These are phyloP conservation scores for Apeltes quadracus DNA, from an alignment of 2,113 vertebrate species.

Conservation along the genomic window DNA sequence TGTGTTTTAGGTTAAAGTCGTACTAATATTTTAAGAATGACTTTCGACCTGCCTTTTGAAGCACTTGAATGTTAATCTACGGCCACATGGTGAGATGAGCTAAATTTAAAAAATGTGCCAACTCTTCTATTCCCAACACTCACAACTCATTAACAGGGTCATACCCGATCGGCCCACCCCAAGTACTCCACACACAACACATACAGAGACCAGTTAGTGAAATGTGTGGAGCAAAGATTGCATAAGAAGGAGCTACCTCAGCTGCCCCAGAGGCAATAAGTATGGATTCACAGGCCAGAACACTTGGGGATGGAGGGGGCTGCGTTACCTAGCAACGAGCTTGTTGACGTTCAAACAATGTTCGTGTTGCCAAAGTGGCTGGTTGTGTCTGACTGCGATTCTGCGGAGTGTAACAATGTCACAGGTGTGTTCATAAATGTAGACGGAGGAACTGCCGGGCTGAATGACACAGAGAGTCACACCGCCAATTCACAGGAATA, in stretches of 20 bases:
- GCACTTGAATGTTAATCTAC: not conserved
- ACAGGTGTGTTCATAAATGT: conserved; percentile 60
- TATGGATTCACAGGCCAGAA: conserved; percentile 37
- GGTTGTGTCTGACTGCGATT: conserved; percentile 60
- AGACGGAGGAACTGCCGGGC: conserved; percentile 34
- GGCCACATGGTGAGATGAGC: conserved; percentile 8
- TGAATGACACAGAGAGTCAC: conserved; percentile 32
- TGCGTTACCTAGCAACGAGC: conserved; percentile 75
- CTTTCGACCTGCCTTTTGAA: conserved; percentile 30
- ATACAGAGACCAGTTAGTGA: too few relatives aligned
- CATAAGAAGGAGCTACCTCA: not conserved
- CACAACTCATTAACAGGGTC: conserved; percentile 1
- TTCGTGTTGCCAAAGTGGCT: conserved; percentile 66
- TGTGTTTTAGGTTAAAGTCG: conserved; percentile 18
- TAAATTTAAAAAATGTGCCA: not conserved
- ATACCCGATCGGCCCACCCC: not conserved
- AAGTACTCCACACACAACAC: not conserved
- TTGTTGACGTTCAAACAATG: conserved; percentile 82
- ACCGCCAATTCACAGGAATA: conserved; percentile 34
- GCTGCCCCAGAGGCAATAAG: conserved; percentile 59
- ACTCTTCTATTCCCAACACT: conserved; percentile 11
- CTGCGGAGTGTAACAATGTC: conserved; percentile 73
- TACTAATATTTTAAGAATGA: too few relatives aligned
- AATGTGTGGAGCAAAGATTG: too few relatives aligned
- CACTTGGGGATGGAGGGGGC: conserved; percentile 64